Evolutionary conservation across 2,797 vertebrate genomes (phyloP).

Genomic region (Sebastes dallii): DNA sequence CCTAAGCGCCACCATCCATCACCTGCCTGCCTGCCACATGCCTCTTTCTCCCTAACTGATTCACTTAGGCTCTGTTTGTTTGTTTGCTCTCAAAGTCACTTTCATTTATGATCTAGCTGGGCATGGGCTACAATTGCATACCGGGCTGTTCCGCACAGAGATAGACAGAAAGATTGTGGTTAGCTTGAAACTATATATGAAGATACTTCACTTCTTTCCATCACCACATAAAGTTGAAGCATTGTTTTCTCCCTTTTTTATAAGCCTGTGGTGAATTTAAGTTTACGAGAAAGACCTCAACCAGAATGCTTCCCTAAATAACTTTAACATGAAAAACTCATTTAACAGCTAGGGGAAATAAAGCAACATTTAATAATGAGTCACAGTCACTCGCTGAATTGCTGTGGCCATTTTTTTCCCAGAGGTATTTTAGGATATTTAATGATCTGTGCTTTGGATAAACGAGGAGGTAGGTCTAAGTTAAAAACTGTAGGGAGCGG

Average conservation of each 20-base stretch:
- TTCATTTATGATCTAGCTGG: slow-evolving; percentile 75
- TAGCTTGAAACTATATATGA: slow-evolving; percentile 4
- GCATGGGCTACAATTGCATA: slow-evolving; percentile 24
- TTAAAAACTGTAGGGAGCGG: not conserved
- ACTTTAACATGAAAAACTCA: slow-evolving; percentile 4
- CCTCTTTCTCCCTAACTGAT: slow-evolving; percentile 75
- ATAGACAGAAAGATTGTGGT: slow-evolving; percentile 20
- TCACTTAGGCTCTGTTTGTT: slow-evolving; percentile 78
- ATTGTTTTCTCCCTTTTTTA: not conserved
- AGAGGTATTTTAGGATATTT: slow-evolving; percentile 24
- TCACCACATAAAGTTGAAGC: slow-evolving; percentile 3
- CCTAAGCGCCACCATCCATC: slow-evolving; percentile 82
- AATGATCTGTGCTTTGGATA: slow-evolving; percentile 38
- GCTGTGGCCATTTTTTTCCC: not conserved
- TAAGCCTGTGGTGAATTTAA: slow-evolving; percentile 7
- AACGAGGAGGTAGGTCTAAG: not conserved
- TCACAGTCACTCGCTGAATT: slow-evolving; percentile 13
- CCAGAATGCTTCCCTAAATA: not conserved
- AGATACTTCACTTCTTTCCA: slow-evolving; percentile 6
- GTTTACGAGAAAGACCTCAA: not conserved
- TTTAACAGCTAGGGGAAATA: slow-evolving; percentile 21
- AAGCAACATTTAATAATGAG: slow-evolving; percentile 20
- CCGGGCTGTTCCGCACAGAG: slow-evolving; percentile 8
- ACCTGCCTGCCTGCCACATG: slow-evolving; percentile 76
- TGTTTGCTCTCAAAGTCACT: slow-evolving; percentile 79